These are phyloP conservation scores for Macrochelys suwanniensis DNA, from an alignment of 2,797 vertebrate species.

Conservation along the genomic window DNA sequence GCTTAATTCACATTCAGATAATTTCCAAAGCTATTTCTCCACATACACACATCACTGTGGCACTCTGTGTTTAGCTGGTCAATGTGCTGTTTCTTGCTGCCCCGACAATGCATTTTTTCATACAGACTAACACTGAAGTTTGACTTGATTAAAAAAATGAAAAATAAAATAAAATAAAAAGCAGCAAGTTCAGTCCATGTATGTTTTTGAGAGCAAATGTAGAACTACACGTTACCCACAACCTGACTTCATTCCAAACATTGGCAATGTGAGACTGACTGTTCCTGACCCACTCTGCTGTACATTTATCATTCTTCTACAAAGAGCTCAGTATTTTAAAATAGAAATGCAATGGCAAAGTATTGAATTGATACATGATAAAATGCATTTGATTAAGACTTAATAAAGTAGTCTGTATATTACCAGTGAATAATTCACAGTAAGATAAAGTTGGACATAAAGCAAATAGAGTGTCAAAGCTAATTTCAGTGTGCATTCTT, in stretches of 20 bases:
- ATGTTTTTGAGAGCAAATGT: not conserved
- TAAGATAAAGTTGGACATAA: constrained; percentile 91
- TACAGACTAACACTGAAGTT: not conserved
- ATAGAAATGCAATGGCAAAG: constrained; percentile 77
- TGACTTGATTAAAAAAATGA: not conserved
- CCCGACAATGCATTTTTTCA: not conserved
- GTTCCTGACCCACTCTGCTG: constrained; percentile 38
- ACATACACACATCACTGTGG: not conserved
- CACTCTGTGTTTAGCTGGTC: not conserved
- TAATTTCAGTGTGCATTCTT: constrained; percentile 92
- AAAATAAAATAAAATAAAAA: not conserved
- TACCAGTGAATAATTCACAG: constrained; percentile 92
- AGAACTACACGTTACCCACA: constrained; percentile 32
- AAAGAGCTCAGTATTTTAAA: constrained; percentile 78
- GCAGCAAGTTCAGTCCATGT: not conserved
- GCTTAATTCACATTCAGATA: not conserved
- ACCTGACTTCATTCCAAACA: constrained; percentile 42
- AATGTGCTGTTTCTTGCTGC: not conserved
- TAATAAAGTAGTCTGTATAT: constrained; percentile 89
- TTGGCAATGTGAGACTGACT: constrained; percentile 56
- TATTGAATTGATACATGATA: constrained; percentile 82
- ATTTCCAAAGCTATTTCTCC: not conserved
- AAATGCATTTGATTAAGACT: constrained; percentile 87
- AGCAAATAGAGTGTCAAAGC: constrained; percentile 95
- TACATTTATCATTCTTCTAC: constrained; percentile 67